Conservation (phyloP, 1,140 invertebrate species). For the Drosophila tristis region DNA sequence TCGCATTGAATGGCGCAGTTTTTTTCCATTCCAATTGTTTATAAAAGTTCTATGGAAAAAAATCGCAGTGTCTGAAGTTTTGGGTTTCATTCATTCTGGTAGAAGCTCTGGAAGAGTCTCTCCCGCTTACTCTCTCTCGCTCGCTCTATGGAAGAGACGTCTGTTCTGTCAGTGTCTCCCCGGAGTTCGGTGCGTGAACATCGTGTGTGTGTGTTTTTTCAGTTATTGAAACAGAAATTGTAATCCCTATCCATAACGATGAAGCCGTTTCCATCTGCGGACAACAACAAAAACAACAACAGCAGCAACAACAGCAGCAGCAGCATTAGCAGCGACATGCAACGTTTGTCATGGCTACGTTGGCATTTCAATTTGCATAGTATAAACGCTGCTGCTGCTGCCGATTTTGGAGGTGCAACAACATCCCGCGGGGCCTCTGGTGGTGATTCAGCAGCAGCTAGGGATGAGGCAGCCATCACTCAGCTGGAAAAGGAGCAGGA, state of each 20-base stretch:
- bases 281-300: too few species aligned
- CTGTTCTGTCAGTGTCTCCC: not conserved
- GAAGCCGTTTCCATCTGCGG: slow-evolving; percentile 29
- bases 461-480: slow-evolving; percentile 17
- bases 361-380: slow-evolving; percentile 64
- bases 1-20: too few species aligned
- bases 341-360: slow-evolving; percentile 57
- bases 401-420: not conserved
- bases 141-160: not conserved
- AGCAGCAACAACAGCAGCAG: too few species aligned
- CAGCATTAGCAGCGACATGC: slow-evolving; percentile 25
- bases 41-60: too few species aligned
- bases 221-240: too few species aligned
- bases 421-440: not conserved
- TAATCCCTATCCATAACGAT: not conserved
- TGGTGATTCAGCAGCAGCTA: not conserved
- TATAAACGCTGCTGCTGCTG: slow-evolving; percentile 2
- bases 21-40: too few species aligned
- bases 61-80: too few species aligned
- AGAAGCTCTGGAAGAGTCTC: not conserved
- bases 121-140: not conserved
- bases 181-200: not conserved
- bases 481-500: slow-evolving; percentile 20
- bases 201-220: not conserved
- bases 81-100: too few species aligned